Base-by-base conservation (phyloP, 2,888 invertebrate species). In the Kuschelorhynchus macadamiae region DNA sequence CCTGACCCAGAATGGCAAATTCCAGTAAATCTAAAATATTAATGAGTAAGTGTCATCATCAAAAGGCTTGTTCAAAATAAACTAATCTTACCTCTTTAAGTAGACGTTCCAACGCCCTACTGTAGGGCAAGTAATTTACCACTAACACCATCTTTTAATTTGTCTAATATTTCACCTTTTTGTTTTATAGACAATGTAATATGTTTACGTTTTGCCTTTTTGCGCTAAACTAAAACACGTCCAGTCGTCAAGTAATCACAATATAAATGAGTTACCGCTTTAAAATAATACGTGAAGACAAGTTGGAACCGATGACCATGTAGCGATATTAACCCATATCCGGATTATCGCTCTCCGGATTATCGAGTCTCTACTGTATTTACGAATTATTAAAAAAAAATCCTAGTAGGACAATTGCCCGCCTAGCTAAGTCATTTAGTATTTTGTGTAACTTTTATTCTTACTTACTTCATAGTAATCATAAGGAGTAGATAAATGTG, bases 401-500 rank as follows among this genome's bases (percentile, higher is more conserved):
- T 36, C 12, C 12, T 36, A 12, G 9, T 36, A 36, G 36, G n/a
- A 36, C 12, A 4, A 36, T 12, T 12, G n/a, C n/a, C n/a, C n/a
- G n/a, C n/a, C n/a, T n/a, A n/a, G n/a, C n/a, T n/a, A n/a, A n/a
- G n/a, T n/a, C n/a, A n/a, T n/a, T n/a, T n/a, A n/a, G n/a, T n/a
- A n/a, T n/a, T n/a, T n/a, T n/a, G n/a, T n/a, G n/a, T n/a, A n/a
- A n/a, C n/a, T n/a, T n/a, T n/a, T n/a, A n/a, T n/a, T n/a, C n/a
- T 20, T 25, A 73, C 75, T 79, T 77, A 92, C 92, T 86, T 91
- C 89, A 74, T 89, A 88, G 73, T 90, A 91, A 81, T 93, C 93
- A 72, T 90, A 90, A 1, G 91, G 90, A 14, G 91, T 90, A 60
- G 92, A 89, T 76, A 93, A 88, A 76, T 89, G 87, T 46, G 89